Evolutionary conservation across 2,888 invertebrate genomes (phyloP), one percentile per base, ranked within the genome.

Genomic region (Meteorus cinctellus): DNA sequence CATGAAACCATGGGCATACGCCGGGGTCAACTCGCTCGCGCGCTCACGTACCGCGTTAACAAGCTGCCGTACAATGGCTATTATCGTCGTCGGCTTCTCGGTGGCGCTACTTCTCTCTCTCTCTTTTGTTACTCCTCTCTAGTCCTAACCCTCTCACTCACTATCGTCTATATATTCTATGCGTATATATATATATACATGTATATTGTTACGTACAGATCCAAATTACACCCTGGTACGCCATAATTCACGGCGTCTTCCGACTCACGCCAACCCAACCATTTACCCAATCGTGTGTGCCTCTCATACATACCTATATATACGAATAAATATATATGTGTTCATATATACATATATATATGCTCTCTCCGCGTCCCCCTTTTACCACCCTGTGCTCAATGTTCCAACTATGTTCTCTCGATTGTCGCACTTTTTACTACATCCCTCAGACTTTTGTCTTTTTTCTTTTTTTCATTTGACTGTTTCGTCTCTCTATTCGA

Each of bases 61-160:
- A 81, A 82, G 81, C 81, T 79, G 77, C 69, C 77, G 76, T 79
- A 82, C 84, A 84, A 84, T 82, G 73, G 79, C 81, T 78, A 81
- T 84, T 82, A 84, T 83, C 80, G 87, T 86, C 83, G 80, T 78
- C 77, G 75, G 80, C 59, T 66, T 71, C 75, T 76, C 74, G 34
- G 66, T 48, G 66, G 65, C 34, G 69, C 12, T 27, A 14, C 48
- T 31, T 55, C 34, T 34, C 69, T 69, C 69, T 31, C 68, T 24
- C 19, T 31, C 66, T 41, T 10, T 12, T 12, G 41, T 41, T 5
- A 41, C 4, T 27, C 48, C 67, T 48, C 67, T 48, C 67, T 67
- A 45, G 24, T 24, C 6, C 36, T 34, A 19, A 19, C 8, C 34
- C 34, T 65, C 19, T 45, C 19, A 45, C 31, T 68, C 48, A 55